Base-by-base conservation (phyloP, 2,113 vertebrate species). In the Boleophthalmus pectinirostris region DNA sequence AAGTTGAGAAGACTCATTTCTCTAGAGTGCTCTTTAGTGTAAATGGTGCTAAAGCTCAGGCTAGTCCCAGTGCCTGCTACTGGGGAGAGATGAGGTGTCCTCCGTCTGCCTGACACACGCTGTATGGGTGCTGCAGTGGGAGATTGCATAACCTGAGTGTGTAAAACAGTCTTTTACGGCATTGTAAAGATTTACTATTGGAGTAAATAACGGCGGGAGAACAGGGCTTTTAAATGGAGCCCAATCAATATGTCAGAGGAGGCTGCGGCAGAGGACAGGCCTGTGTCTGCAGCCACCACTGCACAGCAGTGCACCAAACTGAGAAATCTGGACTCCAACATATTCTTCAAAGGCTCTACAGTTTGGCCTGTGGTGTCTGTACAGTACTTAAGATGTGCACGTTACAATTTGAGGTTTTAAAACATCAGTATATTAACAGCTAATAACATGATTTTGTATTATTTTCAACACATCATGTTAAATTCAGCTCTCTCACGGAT, bases 101-200 rank as follows among this genome's bases (percentile, higher is more conserved):
- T 72, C 79, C 58, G 70, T 14, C 61, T 54, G 45, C 69, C 80
- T 90, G 84, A 91, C 87, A 87, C 85, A 89, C 73, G 81, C 77
- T 80, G 85, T 88, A 85, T 85, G 82, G 74, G 76, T 66, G 64
- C 80, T 84, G 88, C 85, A 87, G 80, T 66, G 77, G 85, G 83
- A 87, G 86, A 85, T 87, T 86, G 82, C 85, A 83, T 90, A 91
- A 86, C 79, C 79, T 74, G 69, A 92, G 89, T 93, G 91, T 90
- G 91, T 94, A 92, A 94, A 93, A 93, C 86, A 87, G 87, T 91
- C 86, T 90, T 94, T 94, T 92, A 94, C 92, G 74, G 83, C 92
- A 93, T 90, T 92, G 92, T 93, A 93, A 94, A 94, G 92, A 93
- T 93, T 94, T 93, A 94, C 91, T 85, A 90, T 89, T 90, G 89